Conservation (phyloP, 2,888 invertebrate species). For the Troides aeacus region DNA sequence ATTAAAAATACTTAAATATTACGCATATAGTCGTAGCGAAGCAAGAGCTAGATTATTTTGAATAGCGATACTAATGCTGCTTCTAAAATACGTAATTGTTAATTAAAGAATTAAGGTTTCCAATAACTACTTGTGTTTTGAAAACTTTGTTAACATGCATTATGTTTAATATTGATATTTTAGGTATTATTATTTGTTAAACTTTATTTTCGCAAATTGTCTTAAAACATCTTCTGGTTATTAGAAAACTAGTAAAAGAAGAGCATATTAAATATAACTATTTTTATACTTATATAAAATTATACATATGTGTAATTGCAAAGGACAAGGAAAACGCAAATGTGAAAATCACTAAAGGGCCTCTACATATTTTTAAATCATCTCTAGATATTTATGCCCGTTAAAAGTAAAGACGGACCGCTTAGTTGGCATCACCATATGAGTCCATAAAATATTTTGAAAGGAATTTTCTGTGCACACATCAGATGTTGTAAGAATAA, state of each 20-base stretch:
- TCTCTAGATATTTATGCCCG: not conserved
- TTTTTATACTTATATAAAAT: too few species aligned
- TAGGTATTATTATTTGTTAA: too few species aligned
- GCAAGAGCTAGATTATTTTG: not conserved
- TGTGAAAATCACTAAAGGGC: not conserved
- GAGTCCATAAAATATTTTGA: constrained; percentile 30
- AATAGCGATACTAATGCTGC: not conserved
- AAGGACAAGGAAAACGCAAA: not conserved
- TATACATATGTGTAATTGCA: too few species aligned
- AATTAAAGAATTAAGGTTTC: not conserved
- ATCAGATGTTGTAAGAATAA: constrained; percentile 41
- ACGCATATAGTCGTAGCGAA: not conserved
- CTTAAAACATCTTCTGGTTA: too few species aligned
- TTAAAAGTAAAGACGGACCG: constrained; percentile 9
- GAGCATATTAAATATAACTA: too few species aligned
- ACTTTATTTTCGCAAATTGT: too few species aligned
- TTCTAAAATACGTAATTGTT: not conserved
- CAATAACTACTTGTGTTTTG: not conserved
- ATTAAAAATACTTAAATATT: constrained; percentile 2
- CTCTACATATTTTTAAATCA: not conserved
- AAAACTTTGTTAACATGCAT: not conserved
- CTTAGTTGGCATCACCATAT: constrained; percentile 23
- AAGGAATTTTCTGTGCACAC: constrained; percentile 30
- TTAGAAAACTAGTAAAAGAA: too few species aligned
- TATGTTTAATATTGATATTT: too few species aligned